Base-by-base conservation (phyloP, 1,140 invertebrate genomes). In the Drosophila auraria region DNA sequence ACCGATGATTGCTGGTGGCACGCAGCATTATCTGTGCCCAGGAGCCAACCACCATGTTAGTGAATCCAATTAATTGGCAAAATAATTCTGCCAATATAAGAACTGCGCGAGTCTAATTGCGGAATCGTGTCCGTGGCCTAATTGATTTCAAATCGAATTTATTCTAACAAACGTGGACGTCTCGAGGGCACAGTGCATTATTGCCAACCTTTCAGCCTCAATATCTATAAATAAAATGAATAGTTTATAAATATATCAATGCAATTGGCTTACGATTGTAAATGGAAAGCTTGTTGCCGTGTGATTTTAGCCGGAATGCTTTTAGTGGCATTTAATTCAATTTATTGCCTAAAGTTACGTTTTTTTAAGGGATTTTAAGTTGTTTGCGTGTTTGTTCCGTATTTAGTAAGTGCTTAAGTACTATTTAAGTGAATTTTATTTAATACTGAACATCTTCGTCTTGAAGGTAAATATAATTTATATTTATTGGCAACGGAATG, bases 31-130 rank as follows among this genome's bases (percentile, higher is more conserved):
- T 30, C 17, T 0, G 7, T 58, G 30, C 51, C 51, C 51, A 71
- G 51, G 15, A 72, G 51, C 25, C 42, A 72, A n/a, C 11, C 23
- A 11, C 25, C 42, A 33, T 17, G n/a, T 23, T 53, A 36, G 27
- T 44, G 23, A 17, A 73, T 73, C 44, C 30, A 72, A 73, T 73
- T 73, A 72, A 57, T 38, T 73, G 30, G 47, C 27, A 40, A 12
- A 12, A 14, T 49, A 57, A 50, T 51, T 51, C 33, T 4, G n/a
- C 14, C 23, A 68, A 30, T 15, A 8, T 14, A 40, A 72, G 17
- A 49, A 42, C 54, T 27, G 27, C 3, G 5, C 3, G 5, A 42
- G 45, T 69, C 45, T 60, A 72, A 73, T 59, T 44, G 54, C 70
- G 11, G 17, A 73, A 45, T 73, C 68, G 40, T 69, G 68, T 71